A percentile compares a stretch with the other conserved stretches of the same genome.
Evolutionary conservation across 2,113 vertebrate genomes (phyloP).

Genomic region (Leptobrachium ailaonicum): DNA sequence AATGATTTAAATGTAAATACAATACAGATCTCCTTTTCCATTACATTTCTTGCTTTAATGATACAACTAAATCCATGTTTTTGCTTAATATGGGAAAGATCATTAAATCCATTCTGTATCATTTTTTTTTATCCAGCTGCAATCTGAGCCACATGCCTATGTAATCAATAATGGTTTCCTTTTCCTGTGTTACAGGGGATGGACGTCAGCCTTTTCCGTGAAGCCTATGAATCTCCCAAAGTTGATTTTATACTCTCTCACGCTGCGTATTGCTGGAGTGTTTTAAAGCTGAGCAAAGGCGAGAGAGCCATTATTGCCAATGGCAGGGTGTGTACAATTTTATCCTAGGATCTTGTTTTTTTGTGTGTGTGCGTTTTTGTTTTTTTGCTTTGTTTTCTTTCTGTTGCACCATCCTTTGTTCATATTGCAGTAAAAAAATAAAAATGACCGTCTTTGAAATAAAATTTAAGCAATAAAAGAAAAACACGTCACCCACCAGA

Average conservation of each 20-base stretch:
- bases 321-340: constrained; percentile 80
- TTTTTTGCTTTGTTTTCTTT: not conserved
- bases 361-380: not conserved
- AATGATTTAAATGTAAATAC: too few relatives aligned
- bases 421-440: too few relatives aligned
- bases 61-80: too few relatives aligned
- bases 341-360: not conserved
- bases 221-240: constrained; percentile 79
- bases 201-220: constrained; percentile 85
- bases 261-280: constrained; percentile 82
- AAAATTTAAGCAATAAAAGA: too few relatives aligned
- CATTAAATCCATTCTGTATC: too few relatives aligned
- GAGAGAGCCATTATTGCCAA: constrained; percentile 94
- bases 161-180: not conserved
- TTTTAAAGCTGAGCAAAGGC: constrained; percentile 92
- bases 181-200: constrained; percentile 79
- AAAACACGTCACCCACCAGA: too few relatives aligned
- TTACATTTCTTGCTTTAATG: too few relatives aligned
- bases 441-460: too few relatives aligned
- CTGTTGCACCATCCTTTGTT: not conserved
- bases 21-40: too few relatives aligned
- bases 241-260: constrained; percentile 92
- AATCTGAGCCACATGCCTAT: too few relatives aligned
- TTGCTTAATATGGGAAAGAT: too few relatives aligned
- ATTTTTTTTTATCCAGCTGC: too few relatives aligned